A percentile compares a stretch with the other conserved stretches of the same genome.
Conservation (phyloP, 2,888 invertebrate genomes). For the Drosophila prolongata region DNA sequence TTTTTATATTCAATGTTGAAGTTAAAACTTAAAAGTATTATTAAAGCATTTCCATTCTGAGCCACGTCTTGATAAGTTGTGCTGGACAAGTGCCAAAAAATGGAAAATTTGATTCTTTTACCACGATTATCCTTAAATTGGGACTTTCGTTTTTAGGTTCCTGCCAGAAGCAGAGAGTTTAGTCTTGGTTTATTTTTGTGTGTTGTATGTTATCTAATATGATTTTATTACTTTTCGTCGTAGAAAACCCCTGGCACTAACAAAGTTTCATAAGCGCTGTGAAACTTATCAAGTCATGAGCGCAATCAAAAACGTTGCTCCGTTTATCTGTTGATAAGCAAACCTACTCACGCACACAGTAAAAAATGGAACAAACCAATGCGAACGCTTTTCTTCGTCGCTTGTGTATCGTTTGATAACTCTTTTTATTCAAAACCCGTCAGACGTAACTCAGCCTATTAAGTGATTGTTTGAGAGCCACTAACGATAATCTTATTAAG, state of each 20-base stretch:
- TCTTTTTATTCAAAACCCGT: constrained; percentile 28
- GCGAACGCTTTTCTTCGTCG: constrained; percentile 6
- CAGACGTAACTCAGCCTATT: constrained; percentile 31
- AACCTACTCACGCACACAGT: constrained; percentile 31
- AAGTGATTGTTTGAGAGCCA: constrained; percentile 35
- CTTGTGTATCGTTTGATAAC: constrained; percentile 27
- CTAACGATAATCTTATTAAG: constrained; percentile 32
- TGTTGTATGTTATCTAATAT: too few relatives aligned
- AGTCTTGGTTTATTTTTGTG: too few relatives aligned
- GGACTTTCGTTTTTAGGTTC: too few relatives aligned
- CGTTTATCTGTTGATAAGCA: constrained; percentile 69
- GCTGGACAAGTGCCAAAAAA: too few relatives aligned
- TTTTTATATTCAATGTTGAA: too few relatives aligned
- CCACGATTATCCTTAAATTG: too few relatives aligned
- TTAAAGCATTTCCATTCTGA: too few relatives aligned
- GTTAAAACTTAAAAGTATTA: too few relatives aligned
- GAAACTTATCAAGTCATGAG: constrained; percentile 51
- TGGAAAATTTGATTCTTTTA: too few relatives aligned
- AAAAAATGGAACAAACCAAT: constrained; percentile 11
- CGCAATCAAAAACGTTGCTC: constrained; percentile 64
- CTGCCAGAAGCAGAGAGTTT: too few relatives aligned
- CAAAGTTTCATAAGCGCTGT: constrained; percentile 41
- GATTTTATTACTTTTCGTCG: neutral
- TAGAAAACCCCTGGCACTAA: neutral
- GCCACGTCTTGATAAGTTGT: too few relatives aligned